Conservation (phyloP, 2,797 vertebrate species). For the Hippocampus kuda region DNA sequence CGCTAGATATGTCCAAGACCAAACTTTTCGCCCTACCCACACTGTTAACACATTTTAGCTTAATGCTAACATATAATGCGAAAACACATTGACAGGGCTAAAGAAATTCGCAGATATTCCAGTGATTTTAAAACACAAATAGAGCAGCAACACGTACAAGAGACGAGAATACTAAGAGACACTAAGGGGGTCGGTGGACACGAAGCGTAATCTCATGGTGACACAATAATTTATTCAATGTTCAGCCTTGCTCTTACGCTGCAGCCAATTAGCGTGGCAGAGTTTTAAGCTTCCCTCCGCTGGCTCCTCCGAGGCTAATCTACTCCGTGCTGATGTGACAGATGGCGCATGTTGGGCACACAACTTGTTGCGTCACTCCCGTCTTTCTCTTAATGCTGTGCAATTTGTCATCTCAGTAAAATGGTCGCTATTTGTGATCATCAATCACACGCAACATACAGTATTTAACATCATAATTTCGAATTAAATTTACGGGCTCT, state of each 20-base stretch:
- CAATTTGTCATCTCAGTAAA: neutral
- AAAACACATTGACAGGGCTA: neutral
- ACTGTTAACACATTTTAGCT: neutral
- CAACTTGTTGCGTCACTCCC: neutral
- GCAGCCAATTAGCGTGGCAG: constrained; percentile 42
- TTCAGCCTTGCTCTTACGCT: neutral
- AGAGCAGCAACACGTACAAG: neutral
- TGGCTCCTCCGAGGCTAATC: constrained; percentile 54
- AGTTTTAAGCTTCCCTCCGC: constrained; percentile 37
- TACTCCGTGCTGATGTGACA: constrained; percentile 61
- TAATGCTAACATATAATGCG: neutral
- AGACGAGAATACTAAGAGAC: neutral
- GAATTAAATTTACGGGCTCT: neutral
- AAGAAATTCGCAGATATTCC: too few relatives aligned
- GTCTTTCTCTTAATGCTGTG: neutral
- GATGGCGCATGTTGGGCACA: constrained; percentile 49
- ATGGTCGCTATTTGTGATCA: neutral
- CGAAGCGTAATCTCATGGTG: neutral
- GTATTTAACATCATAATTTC: neutral
- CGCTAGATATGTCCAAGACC: neutral
- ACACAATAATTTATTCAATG: neutral
- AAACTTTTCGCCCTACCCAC: neutral
- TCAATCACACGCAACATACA: too few relatives aligned
- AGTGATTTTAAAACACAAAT: neutral
- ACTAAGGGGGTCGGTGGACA: neutral